Percentiles rank a stretch among this genome's conserved stretches.
phyloP scores from a whole-genome alignment of 2,113 vertebrate genomes.

The Oxyruncus cristatus region DNA sequence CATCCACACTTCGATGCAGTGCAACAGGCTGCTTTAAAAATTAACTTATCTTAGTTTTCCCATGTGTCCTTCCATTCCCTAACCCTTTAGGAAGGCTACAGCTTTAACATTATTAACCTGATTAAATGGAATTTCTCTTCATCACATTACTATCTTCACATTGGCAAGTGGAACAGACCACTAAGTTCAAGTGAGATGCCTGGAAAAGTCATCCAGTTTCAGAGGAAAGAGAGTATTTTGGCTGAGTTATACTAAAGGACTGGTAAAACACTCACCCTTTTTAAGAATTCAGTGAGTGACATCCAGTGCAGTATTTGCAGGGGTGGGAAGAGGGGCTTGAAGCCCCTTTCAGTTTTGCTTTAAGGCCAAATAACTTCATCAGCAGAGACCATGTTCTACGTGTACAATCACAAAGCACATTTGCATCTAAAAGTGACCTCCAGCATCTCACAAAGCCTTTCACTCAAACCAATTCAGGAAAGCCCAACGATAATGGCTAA shows the following conservation, averaged over 20 bases:
- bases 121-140: neutral
- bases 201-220: neutral
- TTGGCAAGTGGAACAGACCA: neutral
- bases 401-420: neutral
- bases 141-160: neutral
- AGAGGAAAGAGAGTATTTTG: neutral
- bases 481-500: neutral
- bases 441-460: neutral
- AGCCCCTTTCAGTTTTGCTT: neutral
- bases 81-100: neutral
- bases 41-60: neutral
- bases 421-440: neutral
- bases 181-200: neutral
- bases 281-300: neutral
- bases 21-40: neutral
- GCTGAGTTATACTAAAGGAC: neutral
- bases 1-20: neutral
- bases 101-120: neutral
- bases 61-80: neutral
- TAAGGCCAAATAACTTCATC: neutral
- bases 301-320: neutral
- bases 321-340: neutral
- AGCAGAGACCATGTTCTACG: neutral
- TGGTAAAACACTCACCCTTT: accelerated
- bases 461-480: neutral